Evolutionary conservation across 2,888 invertebrate genomes (phyloP), one percentile per base, ranked within the genome.

Genomic region (Caenorhabditis zanzibari): DNA sequence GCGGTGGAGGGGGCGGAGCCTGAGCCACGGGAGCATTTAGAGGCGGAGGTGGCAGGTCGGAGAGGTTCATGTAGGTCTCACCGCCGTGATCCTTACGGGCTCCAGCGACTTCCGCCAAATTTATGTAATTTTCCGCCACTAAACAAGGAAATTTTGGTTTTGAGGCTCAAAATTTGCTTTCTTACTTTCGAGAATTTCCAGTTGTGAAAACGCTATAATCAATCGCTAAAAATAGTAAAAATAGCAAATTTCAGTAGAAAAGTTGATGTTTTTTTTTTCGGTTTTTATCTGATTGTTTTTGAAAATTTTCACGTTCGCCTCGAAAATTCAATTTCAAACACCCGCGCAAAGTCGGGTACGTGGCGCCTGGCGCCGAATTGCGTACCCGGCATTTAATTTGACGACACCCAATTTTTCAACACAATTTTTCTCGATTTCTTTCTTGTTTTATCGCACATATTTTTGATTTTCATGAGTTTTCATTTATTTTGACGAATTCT

Each of bases 311-410:
- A 32, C 32, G 32, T 32, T n/a, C n/a, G n/a, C n/a, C n/a, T n/a
- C n/a, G n/a, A n/a, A n/a, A n/a, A n/a, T n/a, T n/a, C n/a, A 32
- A 38, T 38, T 38, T 38, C 38, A 38, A 38, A 38, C 38, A 10
- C 38, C 38, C 38, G 38, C 38, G 7, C 38, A 38, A 38, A 38
- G 10, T 32, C 12, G 32, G 2, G 38, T 38, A 6, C 38, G 38
- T 12, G 38, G 38, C 38, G 38, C 38, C 38, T 7, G 32, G 7
- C 32, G 32, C 32, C 4, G 19, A 38, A 28, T 14, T 54, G 26
- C 76, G 59, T 16, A 76, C 77, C 9, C 6, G 52, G 69, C 77
- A 71, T 71, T 71, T 63, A n/a, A 71, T 32, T 22, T 16, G 12
- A 69, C 77, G 77, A 71, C 77, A 77, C 10, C 24, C 19, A 22